Conservation (phyloP, 2,797 vertebrate genomes). For the Eptatretus atami region DNA sequence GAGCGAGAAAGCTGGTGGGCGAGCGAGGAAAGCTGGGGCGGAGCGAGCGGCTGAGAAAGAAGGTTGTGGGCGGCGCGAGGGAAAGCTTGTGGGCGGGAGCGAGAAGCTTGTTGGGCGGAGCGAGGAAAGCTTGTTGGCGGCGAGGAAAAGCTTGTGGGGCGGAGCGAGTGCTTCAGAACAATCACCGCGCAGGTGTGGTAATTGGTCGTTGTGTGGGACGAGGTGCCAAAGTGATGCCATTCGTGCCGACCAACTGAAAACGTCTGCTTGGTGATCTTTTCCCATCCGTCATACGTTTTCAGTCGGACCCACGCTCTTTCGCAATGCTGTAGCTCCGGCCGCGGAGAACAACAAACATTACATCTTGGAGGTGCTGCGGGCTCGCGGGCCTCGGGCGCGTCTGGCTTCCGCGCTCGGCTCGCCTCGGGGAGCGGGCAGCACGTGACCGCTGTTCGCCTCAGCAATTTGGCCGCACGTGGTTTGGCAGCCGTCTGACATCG, state of each 20-base stretch:
- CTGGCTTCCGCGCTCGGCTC: constrained; percentile 30
- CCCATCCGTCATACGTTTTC: too few species aligned
- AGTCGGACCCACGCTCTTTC: too few species aligned
- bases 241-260: too few species aligned
- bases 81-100: background rate
- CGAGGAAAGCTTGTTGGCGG: background rate
- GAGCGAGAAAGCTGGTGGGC: background rate
- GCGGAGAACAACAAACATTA: constrained; percentile 68
- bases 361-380: constrained; percentile 31
- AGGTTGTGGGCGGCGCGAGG: too few species aligned
- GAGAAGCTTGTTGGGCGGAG: background rate
- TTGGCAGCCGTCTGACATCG: constrained; percentile 57
- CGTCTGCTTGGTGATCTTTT: too few species aligned
- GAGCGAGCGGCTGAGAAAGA: background rate
- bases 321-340: constrained; percentile 34
- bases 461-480: constrained; percentile 21
- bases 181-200: too few species aligned
- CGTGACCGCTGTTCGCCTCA: constrained; percentile 34
- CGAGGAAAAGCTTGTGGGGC: too few species aligned
- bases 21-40: background rate
- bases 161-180: too few species aligned
- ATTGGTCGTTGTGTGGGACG: too few species aligned
- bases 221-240: too few species aligned
- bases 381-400: constrained; percentile 15
- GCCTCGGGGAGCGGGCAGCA: constrained; percentile 60